Conservation (phyloP, 2,888 invertebrate species). For the Himalopsyche kuldschensis region DNA sequence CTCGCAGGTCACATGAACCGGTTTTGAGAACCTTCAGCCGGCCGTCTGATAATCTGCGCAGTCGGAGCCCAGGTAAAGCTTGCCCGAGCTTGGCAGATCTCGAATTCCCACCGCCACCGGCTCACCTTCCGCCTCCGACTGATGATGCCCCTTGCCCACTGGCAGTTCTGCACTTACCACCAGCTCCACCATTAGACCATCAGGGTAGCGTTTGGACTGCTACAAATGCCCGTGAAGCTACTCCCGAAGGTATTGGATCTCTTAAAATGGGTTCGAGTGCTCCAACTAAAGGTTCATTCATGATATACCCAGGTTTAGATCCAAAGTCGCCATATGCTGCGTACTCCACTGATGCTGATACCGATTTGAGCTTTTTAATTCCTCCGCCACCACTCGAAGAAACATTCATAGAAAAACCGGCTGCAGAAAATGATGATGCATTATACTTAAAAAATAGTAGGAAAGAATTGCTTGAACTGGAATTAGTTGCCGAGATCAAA, state of each 20-base stretch:
- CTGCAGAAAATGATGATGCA: conserved; percentile 14
- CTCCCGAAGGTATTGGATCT: conserved; percentile 41
- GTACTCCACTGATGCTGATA: conserved; percentile 34
- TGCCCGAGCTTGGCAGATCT: conserved; percentile 79
- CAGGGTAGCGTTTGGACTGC: background rate
- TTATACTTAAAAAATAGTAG: conserved; percentile 56
- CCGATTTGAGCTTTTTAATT: conserved; percentile 34
- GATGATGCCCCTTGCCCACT: conserved; percentile 61
- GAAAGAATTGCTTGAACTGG: conserved; percentile 82
- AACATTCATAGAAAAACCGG: conserved; percentile 35
- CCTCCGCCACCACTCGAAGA: conserved; percentile 40
- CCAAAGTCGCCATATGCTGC: conserved; percentile 46
- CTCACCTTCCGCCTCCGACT: conserved; percentile 77
- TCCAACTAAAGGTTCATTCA: conserved; percentile 44
- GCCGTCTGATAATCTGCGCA: conserved; percentile 52
- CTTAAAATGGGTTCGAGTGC: conserved; percentile 43
- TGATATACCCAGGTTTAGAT: conserved; percentile 49
- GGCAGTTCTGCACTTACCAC: conserved; percentile 45
- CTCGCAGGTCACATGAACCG: conserved; percentile 44
- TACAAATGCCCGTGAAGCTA: background rate
- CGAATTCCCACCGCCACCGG: conserved; percentile 86
- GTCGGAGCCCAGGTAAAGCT: conserved; percentile 70
- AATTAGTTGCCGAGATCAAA: conserved; percentile 81
- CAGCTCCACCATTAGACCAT: conserved; percentile 42
- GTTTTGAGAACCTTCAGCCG: conserved; percentile 57